Conservation (phyloP, 2,797 vertebrate genomes). For the Monodelphis domestica region DNA sequence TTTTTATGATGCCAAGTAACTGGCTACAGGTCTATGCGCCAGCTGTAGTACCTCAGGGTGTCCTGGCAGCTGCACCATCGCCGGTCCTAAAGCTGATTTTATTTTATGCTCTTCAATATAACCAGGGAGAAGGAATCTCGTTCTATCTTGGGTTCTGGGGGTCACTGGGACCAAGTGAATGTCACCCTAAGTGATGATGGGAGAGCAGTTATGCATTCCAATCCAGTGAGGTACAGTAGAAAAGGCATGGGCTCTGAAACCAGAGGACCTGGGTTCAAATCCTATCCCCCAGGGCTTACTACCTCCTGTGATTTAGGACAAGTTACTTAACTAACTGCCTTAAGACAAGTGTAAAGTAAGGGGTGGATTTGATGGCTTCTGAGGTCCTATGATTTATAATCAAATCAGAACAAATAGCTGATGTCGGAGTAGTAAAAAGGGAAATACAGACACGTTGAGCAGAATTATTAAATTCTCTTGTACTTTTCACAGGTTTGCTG, state of each 20-base stretch:
- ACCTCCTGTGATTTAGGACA: too few species aligned
- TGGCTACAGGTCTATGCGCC: conserved; percentile 8
- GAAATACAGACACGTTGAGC: conserved; percentile 57
- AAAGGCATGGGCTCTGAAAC: too few species aligned
- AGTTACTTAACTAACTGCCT: too few species aligned
- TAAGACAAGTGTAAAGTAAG: background rate
- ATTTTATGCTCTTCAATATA: background rate
- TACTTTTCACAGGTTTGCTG: background rate
- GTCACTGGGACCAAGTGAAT: conserved; percentile 33
- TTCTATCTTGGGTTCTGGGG: background rate
- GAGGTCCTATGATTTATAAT: background rate
- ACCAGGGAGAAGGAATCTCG: accelerated
- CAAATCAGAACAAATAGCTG: conserved; percentile 34
- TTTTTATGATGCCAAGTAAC: background rate
- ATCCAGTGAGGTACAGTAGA: too few species aligned
- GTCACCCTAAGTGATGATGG: background rate
- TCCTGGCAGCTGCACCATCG: background rate
- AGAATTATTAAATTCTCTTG: conserved; percentile 35
- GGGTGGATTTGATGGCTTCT: too few species aligned
- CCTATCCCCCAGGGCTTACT: too few species aligned
- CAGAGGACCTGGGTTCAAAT: too few species aligned
- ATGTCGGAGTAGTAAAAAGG: conserved; percentile 26
- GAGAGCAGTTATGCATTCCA: background rate
- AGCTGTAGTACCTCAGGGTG: background rate
- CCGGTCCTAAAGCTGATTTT: background rate